These are phyloP conservation scores for Chaetura pelagica DNA, from an alignment of 2,113 vertebrate species.

Conservation along the genomic window DNA sequence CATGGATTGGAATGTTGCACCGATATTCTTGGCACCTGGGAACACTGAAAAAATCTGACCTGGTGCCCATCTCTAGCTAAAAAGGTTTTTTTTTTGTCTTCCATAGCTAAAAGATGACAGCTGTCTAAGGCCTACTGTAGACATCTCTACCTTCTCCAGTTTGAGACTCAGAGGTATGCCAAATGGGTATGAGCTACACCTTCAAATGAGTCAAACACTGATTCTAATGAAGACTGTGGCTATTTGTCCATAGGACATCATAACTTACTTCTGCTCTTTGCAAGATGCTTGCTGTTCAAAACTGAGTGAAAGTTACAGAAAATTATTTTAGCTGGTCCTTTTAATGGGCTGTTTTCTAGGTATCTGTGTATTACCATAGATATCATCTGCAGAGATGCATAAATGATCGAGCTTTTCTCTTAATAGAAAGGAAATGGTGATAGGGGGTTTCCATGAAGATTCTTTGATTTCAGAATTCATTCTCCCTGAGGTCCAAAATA, in stretches of 20 bases:
- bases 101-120: not conserved
- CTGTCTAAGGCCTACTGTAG: not conserved
- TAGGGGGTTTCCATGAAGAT: slow-evolving; percentile 59
- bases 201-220: not conserved
- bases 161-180: not conserved
- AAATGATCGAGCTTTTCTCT: slow-evolving; percentile 22
- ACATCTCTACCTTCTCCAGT: not conserved
- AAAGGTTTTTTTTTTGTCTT: not conserved
- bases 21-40: not conserved
- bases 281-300: not conserved
- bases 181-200: not conserved
- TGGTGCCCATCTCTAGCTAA: not conserved
- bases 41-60: not conserved
- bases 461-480: slow-evolving; percentile 71
- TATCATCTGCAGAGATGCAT: slow-evolving; percentile 44
- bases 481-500: slow-evolving; percentile 67
- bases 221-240: not conserved
- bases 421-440: slow-evolving; percentile 62
- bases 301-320: not conserved
- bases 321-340: not conserved
- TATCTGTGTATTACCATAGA: not conserved
- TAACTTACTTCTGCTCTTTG: not conserved
- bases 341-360: not conserved
- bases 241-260: not conserved
- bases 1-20: not conserved